Percentiles rank a stretch among this genome's conserved stretches.
Evolutionary conservation across 2,113 vertebrate genomes (phyloP).

Genomic region (Takifugu flavidus): DNA sequence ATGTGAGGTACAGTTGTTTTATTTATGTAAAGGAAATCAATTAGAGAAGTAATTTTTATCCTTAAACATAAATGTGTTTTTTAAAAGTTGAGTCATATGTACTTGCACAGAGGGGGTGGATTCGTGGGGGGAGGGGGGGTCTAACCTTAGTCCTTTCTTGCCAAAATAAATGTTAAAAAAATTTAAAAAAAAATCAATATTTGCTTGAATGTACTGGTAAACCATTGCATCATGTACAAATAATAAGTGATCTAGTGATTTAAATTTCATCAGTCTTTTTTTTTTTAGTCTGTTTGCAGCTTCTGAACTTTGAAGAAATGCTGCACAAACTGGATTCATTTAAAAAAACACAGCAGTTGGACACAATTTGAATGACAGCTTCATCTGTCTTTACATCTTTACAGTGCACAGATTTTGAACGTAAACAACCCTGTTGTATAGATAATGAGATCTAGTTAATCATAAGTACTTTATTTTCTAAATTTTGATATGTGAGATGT

Average conservation of each 20-base stretch:
- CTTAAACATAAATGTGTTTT: neutral
- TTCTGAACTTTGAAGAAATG: conserved; percentile 3
- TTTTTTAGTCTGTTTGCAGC: conserved; percentile 1
- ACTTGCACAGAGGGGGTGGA: no score
- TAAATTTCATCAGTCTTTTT: conserved; percentile 15
- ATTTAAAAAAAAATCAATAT: no score
- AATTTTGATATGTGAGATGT: neutral
- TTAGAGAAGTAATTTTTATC: no score
- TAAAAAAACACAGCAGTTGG: neutral
- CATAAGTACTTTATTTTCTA: neutral
- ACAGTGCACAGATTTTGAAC: neutral
- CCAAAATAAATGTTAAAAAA: no score
- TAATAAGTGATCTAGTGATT: conserved; percentile 23
- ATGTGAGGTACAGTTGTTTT: no score
- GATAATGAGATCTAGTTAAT: neutral
- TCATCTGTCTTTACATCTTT: neutral
- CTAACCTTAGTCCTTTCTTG: no score
- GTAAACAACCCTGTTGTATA: neutral
- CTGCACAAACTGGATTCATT: neutral
- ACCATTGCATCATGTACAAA: neutral
- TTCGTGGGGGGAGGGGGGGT: no score
- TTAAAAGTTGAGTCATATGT: no score
- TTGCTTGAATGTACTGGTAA: no score
- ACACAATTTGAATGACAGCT: neutral
- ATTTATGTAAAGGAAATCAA: no score